Evolutionary conservation across 2,797 vertebrate genomes (phyloP).

Genomic region (Anguilla anguilla): DNA sequence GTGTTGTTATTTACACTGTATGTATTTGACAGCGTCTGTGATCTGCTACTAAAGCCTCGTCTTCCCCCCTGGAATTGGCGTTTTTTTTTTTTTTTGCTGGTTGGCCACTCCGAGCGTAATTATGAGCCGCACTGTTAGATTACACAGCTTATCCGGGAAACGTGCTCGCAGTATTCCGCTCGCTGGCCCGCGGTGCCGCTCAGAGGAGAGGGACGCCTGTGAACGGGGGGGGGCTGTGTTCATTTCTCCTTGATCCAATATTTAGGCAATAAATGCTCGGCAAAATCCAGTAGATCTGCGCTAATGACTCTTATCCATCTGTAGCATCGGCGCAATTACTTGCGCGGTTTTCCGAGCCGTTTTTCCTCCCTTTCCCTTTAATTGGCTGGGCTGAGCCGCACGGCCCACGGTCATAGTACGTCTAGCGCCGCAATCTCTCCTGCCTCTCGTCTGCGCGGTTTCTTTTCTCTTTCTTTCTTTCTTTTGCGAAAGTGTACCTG

Average conservation of each 20-base stretch:
- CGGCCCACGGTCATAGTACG: not conserved
- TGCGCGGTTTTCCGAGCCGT: conserved; percentile 35
- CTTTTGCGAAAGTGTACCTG: not conserved
- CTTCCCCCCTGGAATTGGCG: conserved; percentile 60
- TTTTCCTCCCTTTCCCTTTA: not conserved
- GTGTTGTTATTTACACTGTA: conserved; percentile 57
- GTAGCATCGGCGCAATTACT: conserved; percentile 33
- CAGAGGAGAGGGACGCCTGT: conserved; percentile 28
- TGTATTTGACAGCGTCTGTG: conserved; percentile 54
- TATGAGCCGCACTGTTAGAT: conserved; percentile 48
- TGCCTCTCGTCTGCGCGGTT: not conserved
- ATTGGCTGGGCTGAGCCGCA: not conserved
- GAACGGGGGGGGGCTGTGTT: conserved; percentile 1
- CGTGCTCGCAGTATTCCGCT: conserved; percentile 43
- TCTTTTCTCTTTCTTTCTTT: not conserved
- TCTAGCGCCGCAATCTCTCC: not conserved
- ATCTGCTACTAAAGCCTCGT: conserved; percentile 45
- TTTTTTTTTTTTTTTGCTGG: conserved; percentile 22
- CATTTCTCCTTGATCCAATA: conserved; percentile 40
- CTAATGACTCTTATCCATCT: conserved; percentile 35
- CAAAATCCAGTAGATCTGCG: conserved; percentile 47
- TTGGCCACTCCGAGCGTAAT: conserved; percentile 50
- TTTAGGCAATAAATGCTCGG: conserved; percentile 50
- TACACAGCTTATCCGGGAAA: conserved; percentile 49
- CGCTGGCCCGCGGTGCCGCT: conserved; percentile 30